Evolutionary conservation across 2,888 invertebrate genomes (phyloP).

Genomic region (Timema podura): DNA sequence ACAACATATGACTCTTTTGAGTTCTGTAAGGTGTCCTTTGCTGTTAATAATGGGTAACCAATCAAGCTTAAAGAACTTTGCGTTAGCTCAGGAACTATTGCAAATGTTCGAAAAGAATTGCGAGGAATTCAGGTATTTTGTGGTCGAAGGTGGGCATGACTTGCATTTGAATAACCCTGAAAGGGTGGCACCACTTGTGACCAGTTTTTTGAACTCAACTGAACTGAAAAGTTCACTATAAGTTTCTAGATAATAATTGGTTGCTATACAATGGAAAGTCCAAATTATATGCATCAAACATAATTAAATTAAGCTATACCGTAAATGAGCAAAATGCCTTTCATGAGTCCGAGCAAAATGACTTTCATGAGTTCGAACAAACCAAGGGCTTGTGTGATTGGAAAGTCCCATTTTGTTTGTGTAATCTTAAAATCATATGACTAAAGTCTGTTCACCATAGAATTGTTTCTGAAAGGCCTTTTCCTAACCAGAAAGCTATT

Average conservation of each 20-base stretch:
- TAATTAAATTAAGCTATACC: too few relatives aligned
- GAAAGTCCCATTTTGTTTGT: too few relatives aligned
- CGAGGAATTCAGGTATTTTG: constrained; percentile 36
- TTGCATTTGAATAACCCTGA: constrained; percentile 58
- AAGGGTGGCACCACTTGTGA: constrained; percentile 48
- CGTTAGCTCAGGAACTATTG: background rate
- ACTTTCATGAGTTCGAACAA: too few relatives aligned
- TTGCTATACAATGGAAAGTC: too few relatives aligned
- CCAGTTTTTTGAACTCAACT: constrained; percentile 47
- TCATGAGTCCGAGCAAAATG: too few relatives aligned
- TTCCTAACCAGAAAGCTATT: too few relatives aligned
- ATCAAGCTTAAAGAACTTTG: background rate
- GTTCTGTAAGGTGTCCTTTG: constrained; percentile 16
- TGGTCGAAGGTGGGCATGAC: constrained; percentile 56
- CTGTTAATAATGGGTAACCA: constrained; percentile 16
- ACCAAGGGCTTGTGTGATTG: too few relatives aligned
- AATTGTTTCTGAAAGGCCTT: too few relatives aligned
- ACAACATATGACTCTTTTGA: constrained; percentile 11
- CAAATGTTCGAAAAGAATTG: constrained; percentile 11
- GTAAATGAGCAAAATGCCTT: too few relatives aligned
- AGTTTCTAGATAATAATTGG: background rate
- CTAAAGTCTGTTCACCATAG: too few relatives aligned
- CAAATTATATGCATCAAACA: too few relatives aligned
- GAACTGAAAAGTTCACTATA: constrained; percentile 28
- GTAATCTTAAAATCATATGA: too few relatives aligned